A percentile compares a stretch with the other conserved stretches of the same genome.
Evolutionary conservation across 2,113 vertebrate genomes (phyloP).

Genomic region (Mormyrus iriodes): DNA sequence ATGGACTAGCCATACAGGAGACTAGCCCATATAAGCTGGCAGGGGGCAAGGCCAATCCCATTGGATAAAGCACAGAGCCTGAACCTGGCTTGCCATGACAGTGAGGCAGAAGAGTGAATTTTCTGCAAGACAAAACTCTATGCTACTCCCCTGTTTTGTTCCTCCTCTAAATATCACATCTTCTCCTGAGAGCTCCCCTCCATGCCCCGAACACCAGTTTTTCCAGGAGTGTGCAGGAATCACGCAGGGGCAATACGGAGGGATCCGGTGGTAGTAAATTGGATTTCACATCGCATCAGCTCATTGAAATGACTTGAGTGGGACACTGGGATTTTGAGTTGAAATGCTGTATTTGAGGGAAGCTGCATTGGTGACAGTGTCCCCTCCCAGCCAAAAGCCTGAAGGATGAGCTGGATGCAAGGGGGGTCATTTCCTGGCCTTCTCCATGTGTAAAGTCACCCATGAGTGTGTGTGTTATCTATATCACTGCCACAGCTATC

Average conservation of each 20-base stretch:
- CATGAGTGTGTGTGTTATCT: background rate
- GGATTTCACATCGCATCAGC: background rate
- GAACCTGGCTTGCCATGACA: background rate
- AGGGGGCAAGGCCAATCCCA: background rate
- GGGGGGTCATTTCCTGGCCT: no score
- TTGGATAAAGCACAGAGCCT: background rate
- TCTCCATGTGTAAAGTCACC: background rate
- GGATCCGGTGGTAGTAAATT: background rate
- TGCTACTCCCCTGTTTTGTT: background rate
- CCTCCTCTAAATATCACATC: background rate
- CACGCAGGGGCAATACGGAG: background rate
- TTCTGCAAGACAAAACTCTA: background rate
- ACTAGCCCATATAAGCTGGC: background rate
- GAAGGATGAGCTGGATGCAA: no score
- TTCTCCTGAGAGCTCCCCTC: background rate
- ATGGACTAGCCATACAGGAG: background rate
- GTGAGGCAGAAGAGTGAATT: background rate
- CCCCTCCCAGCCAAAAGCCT: no score
- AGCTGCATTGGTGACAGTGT: background rate
- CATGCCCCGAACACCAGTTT: background rate
- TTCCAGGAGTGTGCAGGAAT: background rate
- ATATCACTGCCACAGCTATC: background rate
- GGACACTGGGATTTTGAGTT: background rate
- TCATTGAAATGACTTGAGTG: conserved; percentile 9
- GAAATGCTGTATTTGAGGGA: background rate